phyloP scores from a whole-genome alignment of 2,113 vertebrate species.

The Anhinga rufa region DNA sequence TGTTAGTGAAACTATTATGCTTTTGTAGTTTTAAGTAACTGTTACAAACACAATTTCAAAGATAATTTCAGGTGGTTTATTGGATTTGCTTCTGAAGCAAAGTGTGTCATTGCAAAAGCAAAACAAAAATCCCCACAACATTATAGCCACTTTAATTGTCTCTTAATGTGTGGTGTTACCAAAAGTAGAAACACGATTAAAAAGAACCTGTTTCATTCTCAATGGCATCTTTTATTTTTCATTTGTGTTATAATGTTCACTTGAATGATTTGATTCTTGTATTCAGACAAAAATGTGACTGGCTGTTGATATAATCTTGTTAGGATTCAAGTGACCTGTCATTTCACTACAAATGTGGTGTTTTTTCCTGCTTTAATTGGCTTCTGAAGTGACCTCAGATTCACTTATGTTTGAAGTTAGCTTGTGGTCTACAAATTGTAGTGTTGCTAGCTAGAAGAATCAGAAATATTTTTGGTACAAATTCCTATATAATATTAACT shows the following conservation, averaged over 20 bases:
- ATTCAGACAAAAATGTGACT: background rate
- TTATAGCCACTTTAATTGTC: conserved; percentile 33
- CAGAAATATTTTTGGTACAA: conserved; percentile 30
- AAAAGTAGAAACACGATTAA: conserved; percentile 49
- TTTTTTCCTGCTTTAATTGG: conserved; percentile 26
- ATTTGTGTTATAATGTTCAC: background rate
- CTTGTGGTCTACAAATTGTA: background rate
- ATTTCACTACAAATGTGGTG: background rate
- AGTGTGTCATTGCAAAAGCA: background rate
- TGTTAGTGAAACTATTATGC: background rate
- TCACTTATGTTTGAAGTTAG: background rate
- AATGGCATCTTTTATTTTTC: background rate
- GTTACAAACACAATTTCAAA: background rate
- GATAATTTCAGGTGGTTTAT: background rate
- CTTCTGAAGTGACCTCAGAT: conserved; percentile 52
- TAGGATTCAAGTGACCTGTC: conserved; percentile 25
- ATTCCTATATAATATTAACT: conserved; percentile 40
- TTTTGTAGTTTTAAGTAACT: background rate
- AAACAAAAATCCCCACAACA: background rate
- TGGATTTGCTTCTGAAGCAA: background rate
- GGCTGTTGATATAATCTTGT: background rate
- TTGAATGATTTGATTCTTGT: conserved; percentile 12
- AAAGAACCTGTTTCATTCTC: conserved; percentile 20
- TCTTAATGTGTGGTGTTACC: background rate
- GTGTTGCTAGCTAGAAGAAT: background rate